Evolutionary conservation across 2,113 vertebrate species (phyloP), one percentile per base, ranked within the genome.

Genomic region (Poeciliopsis retropinna): DNA sequence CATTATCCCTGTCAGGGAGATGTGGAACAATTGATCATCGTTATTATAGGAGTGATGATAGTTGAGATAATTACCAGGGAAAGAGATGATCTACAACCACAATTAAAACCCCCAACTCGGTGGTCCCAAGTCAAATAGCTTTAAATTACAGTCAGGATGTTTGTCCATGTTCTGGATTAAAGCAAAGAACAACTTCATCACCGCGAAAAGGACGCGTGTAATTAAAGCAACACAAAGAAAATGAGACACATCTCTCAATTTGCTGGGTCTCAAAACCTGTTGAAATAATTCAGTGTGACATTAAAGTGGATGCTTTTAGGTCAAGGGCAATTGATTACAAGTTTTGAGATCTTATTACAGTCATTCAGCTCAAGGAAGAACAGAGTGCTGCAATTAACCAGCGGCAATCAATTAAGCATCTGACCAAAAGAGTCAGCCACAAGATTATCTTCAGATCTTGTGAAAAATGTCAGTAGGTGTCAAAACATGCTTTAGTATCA

Each of bases 11-110:
- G 81, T 85, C 83, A 85, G 65, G 75, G 72, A 67, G 17, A 82
- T 76, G 70, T 76, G 71, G 73, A 81, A 82, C 79, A 87, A 91
- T 85, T 80, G 88, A 91, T 89, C 88, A 85, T 85, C 32, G 60
- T 90, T 90, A 85, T 87, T 76, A 83, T 72, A 78, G 13, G 74
- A 90, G 51, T 75, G 78, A 85, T 87, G 87, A 86, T 88, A 87
- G 85, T 85, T 67, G 81, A 72, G 82, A 86, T 89, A 87, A 88
- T 88, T 88, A 83, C 54, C 29, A 66, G 28, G 72, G 73, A 75
- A 64, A 86, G 72, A 82, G 78, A 87, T 92, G 89, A 91, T 91
- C 81, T 86, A 89, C 73, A 70, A 70, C 82, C 76, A 79, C 88
- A 87, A 92, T 93, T 92, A 92, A 78, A 83, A 66, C 37, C 69